Conservation (phyloP, 1,140 invertebrate species). For the Varroa destructor region DNA sequence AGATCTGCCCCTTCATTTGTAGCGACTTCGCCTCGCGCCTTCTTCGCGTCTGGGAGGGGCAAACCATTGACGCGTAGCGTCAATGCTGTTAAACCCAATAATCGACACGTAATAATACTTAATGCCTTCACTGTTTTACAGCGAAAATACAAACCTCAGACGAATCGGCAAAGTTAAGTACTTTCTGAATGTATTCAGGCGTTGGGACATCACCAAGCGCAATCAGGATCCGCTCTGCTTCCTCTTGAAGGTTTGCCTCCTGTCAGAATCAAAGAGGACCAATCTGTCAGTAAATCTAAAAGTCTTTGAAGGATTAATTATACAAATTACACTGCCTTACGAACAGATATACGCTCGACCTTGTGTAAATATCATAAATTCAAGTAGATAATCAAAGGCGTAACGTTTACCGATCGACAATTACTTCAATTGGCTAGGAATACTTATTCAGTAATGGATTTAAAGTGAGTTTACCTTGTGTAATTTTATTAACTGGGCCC, state of each 20-base stretch:
- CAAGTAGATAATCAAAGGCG: too few relatives aligned
- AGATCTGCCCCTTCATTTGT: not conserved
- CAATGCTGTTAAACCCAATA: not conserved
- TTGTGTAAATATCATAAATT: too few relatives aligned
- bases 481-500: not conserved
- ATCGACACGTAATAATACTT: not conserved
- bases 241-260: not conserved
- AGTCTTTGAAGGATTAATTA: too few relatives aligned
- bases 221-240: not conserved
- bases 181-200: slow-evolving; percentile 1
- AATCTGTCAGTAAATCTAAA: too few relatives aligned
- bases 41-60: not conserved
- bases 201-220: not conserved
- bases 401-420: too few relatives aligned
- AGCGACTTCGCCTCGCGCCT: not conserved
- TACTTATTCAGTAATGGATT: too few relatives aligned
- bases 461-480: not conserved
- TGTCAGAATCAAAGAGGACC: not conserved
- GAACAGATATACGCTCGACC: too few relatives aligned
- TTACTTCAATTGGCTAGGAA: too few relatives aligned
- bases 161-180: slow-evolving; percentile 8
- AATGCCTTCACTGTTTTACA: not conserved
- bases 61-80: not conserved
- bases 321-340: too few relatives aligned
- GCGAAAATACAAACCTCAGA: not conserved